A percentile compares a stretch with the other conserved stretches of the same genome.
These are phyloP conservation scores for Monomorium pharaonis DNA, from an alignment of 1,140 invertebrate genomes.

Conservation along the genomic window DNA sequence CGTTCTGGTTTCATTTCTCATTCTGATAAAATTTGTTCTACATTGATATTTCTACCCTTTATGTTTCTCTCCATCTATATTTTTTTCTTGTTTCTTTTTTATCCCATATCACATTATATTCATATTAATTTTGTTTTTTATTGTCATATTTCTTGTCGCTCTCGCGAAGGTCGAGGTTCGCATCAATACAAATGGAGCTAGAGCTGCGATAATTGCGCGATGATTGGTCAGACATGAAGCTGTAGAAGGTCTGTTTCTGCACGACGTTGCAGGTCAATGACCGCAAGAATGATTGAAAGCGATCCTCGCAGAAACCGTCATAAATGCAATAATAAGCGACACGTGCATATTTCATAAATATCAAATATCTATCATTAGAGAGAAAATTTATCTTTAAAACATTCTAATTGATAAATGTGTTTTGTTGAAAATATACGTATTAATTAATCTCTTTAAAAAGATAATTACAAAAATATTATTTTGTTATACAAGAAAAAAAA, in stretches of 20 bases:
- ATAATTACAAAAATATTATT: background rate
- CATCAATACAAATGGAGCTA: conserved; percentile 14
- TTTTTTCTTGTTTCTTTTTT: background rate
- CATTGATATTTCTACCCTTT: background rate
- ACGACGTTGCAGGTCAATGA: conserved; percentile 23
- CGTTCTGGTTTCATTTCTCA: background rate
- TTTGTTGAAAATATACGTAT: background rate
- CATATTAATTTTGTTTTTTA: background rate
- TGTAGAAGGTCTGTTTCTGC: conserved; percentile 45
- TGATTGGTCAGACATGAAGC: conserved; percentile 9
- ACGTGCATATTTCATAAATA: background rate
- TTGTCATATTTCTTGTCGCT: background rate
- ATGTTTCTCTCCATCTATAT: background rate
- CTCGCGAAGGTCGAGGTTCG: background rate
- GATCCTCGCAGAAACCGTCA: background rate
- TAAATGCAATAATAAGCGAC: background rate
- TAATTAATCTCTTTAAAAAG: background rate
- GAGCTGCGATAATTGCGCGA: conserved; percentile 10
- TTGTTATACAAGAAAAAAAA: background rate
- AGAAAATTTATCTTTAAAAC: background rate
- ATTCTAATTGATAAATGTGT: background rate
- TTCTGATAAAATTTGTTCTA: background rate
- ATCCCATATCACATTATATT: background rate
- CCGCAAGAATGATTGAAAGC: conserved; percentile 1
- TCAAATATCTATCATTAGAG: background rate